Conservation (phyloP, 1,140 invertebrate genomes). For the Theocolax elegans region DNA sequence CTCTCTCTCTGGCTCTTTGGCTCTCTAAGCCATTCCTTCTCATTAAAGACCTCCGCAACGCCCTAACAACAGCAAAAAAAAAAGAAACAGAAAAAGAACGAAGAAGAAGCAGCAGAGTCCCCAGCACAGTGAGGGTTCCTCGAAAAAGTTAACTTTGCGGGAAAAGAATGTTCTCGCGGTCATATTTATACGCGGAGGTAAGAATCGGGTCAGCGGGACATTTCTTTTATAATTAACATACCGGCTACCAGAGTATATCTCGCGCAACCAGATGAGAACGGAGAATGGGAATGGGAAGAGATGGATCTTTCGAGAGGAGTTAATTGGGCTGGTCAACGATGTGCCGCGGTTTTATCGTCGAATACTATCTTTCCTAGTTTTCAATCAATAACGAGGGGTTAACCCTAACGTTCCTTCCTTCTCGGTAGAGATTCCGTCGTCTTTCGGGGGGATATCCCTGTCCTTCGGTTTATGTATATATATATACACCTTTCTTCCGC, state of each 20-base stretch:
- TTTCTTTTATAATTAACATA: slow-evolving; percentile 44
- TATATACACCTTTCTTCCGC: too few species aligned
- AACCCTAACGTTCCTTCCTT: background rate
- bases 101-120: too few species aligned
- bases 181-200: slow-evolving; percentile 19
- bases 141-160: slow-evolving; percentile 34
- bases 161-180: slow-evolving; percentile 41
- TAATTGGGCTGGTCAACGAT: slow-evolving; percentile 21
- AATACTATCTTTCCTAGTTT: slow-evolving; percentile 21
- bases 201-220: slow-evolving; percentile 60
- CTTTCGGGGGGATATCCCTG: too few species aligned
- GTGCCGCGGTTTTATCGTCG: background rate
- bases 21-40: slow-evolving; percentile 35
- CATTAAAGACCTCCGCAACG: background rate
- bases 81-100: too few species aligned
- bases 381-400: slow-evolving; percentile 22
- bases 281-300: too few species aligned
- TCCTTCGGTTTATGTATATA: too few species aligned
- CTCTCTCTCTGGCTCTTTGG: too few species aligned
- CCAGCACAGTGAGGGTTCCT: background rate
- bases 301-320: slow-evolving; percentile 5
- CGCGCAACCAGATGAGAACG: background rate
- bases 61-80: too few species aligned
- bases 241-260: slow-evolving; percentile 14
- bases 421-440: slow-evolving; percentile 30